A percentile compares a stretch with the other conserved stretches of the same genome.
phyloP scores from a whole-genome alignment of 1,140 invertebrate species.

The Drosophila neocordata region DNA sequence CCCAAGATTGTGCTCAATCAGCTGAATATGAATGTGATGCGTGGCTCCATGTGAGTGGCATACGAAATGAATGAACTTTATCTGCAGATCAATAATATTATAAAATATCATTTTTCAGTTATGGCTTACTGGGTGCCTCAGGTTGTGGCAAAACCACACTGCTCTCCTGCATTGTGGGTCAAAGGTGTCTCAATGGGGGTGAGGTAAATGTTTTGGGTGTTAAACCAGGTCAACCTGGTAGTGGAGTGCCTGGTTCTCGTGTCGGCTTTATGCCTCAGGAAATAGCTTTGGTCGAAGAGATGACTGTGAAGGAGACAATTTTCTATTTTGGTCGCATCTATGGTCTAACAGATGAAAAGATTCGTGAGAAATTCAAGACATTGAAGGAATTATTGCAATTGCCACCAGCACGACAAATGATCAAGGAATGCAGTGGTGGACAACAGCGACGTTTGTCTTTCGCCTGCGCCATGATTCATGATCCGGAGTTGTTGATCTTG shows the following conservation, averaged over 20 bases:
- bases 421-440: slow-evolving; percentile 91
- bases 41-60: slow-evolving; percentile 85
- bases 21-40: slow-evolving; percentile 85
- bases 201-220: slow-evolving; percentile 91
- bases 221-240: slow-evolving; percentile 88
- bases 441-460: slow-evolving; percentile 94
- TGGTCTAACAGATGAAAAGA: slow-evolving; percentile 87
- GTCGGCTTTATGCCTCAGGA: slow-evolving; percentile 96
- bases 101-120: slow-evolving; percentile 84
- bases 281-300: slow-evolving; percentile 93
- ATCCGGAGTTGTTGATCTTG: slow-evolving; percentile 93
- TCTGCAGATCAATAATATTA: slow-evolving; percentile 10
- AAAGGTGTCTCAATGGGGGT: slow-evolving; percentile 89
- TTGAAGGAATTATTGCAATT: slow-evolving; percentile 89
- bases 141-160: slow-evolving; percentile 94
- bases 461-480: slow-evolving; percentile 93
- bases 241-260: slow-evolving; percentile 90
- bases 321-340: slow-evolving; percentile 95
- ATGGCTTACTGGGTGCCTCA: slow-evolving; percentile 93
- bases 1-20: slow-evolving; percentile 84
- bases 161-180: slow-evolving; percentile 92
- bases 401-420: slow-evolving; percentile 85
- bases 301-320: slow-evolving; percentile 92
- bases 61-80: slow-evolving; percentile 36
- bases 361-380: slow-evolving; percentile 87